phyloP scores from a whole-genome alignment of 2,888 invertebrate genomes.

The Lepidonotus clava region DNA sequence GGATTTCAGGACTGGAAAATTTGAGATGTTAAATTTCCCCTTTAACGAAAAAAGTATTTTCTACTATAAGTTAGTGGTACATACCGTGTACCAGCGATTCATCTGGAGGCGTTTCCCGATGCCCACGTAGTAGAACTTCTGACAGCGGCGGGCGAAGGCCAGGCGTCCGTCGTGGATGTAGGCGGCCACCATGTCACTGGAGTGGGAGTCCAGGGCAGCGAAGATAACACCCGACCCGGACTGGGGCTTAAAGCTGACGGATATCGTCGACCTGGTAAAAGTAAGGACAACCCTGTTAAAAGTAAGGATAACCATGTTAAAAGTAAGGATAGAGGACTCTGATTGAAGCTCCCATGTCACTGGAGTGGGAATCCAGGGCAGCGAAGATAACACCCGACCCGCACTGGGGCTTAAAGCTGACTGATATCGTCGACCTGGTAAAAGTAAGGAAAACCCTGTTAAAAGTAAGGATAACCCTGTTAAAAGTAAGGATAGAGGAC shows the following conservation, averaged over 20 bases:
- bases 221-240: neutral
- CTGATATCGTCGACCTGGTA: neutral
- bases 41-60: too few species aligned
- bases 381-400: constrained; percentile 25
- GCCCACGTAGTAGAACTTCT: constrained; percentile 13
- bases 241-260: constrained; percentile 20
- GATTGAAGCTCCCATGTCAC: too few species aligned
- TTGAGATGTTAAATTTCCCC: too few species aligned
- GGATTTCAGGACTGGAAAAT: too few species aligned
- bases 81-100: constrained; percentile 12
- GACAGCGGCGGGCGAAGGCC: constrained; percentile 42
- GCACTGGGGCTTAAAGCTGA: constrained; percentile 22
- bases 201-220: neutral
- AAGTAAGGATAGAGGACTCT: too few species aligned
- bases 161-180: constrained; percentile 24
- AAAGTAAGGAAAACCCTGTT: too few species aligned
- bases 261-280: constrained; percentile 10
- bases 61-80: too few species aligned
- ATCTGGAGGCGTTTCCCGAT: constrained; percentile 31
- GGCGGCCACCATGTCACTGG: constrained; percentile 38
- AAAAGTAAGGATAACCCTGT: too few species aligned
- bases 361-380: neutral
- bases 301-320: too few species aligned
- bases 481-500: too few species aligned
- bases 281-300: too few species aligned